Percentiles rank a stretch among this genome's conserved stretches.
Conservation (phyloP, 2,113 vertebrate genomes). For the Empidonax alnorum region DNA sequence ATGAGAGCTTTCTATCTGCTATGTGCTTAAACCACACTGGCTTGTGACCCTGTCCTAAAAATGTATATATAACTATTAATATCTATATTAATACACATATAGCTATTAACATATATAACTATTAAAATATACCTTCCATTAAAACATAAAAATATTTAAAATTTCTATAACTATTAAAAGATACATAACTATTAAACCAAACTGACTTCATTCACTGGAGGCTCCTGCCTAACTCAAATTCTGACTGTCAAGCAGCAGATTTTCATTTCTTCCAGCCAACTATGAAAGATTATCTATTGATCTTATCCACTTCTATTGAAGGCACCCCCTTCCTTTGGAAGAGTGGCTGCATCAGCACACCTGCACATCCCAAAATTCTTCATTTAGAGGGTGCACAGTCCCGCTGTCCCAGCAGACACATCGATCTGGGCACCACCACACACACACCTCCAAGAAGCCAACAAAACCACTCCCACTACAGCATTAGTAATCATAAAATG, state of each 20-base stretch:
- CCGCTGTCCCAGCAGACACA: background rate
- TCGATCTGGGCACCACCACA: background rate
- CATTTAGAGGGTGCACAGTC: background rate
- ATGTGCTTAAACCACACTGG: background rate
- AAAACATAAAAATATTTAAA: background rate
- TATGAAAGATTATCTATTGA: background rate
- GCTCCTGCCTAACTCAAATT: background rate
- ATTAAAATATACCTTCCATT: background rate
- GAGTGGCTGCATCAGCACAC: background rate
- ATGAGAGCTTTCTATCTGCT: background rate
- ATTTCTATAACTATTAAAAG: background rate
- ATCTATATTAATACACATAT: background rate
- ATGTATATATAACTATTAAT: background rate
- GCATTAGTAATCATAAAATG: background rate
- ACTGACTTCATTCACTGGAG: background rate
- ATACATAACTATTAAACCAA: fast-evolving
- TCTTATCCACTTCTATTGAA: background rate
- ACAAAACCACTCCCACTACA: background rate
- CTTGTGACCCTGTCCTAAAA: background rate
- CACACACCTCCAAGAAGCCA: background rate
- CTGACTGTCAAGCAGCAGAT: background rate
- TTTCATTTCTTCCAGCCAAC: background rate
- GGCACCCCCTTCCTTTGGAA: background rate
- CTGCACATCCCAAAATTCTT: background rate
- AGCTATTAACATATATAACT: background rate